phyloP scores from a whole-genome alignment of 2,888 invertebrate genomes.

The Troides aeacus region DNA sequence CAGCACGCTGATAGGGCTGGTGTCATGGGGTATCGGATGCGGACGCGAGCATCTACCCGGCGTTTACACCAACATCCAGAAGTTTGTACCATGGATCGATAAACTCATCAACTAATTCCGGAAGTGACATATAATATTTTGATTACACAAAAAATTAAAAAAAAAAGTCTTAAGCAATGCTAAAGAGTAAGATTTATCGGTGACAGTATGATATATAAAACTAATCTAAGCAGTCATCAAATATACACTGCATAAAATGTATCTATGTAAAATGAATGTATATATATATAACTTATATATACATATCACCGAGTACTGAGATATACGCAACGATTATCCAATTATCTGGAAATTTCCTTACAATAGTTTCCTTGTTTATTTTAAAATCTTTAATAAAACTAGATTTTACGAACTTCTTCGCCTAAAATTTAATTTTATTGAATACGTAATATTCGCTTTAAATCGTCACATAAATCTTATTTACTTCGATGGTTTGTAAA shows the following conservation, averaged over 20 bases:
- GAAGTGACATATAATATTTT: background rate
- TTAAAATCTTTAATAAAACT: background rate
- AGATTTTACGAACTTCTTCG: too few species aligned
- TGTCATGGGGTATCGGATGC: constrained; percentile 95
- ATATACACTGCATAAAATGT: background rate
- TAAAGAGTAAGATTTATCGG: background rate
- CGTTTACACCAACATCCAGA: constrained; percentile 95
- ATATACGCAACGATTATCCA: too few species aligned
- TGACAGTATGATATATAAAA: background rate
- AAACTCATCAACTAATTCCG: constrained; percentile 82
- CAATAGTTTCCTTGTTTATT: background rate
- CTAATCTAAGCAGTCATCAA: background rate
- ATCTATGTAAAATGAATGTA: background rate
- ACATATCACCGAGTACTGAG: background rate
- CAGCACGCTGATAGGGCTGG: constrained; percentile 92
- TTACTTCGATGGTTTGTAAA: too few species aligned
- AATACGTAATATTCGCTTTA: too few species aligned
- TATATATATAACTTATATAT: background rate
- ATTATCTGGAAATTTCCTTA: background rate
- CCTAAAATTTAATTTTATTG: too few species aligned
- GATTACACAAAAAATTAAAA: background rate
- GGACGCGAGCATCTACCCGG: constrained; percentile 94
- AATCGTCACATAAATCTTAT: too few species aligned
- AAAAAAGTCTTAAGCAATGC: background rate
- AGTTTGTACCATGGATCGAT: constrained; percentile 95